Percentiles rank a stretch among this genome's conserved stretches.
These are phyloP conservation scores for Arbacia lixula DNA, from an alignment of 53 echinoderm and acorn worm species.

Conservation along the genomic window DNA sequence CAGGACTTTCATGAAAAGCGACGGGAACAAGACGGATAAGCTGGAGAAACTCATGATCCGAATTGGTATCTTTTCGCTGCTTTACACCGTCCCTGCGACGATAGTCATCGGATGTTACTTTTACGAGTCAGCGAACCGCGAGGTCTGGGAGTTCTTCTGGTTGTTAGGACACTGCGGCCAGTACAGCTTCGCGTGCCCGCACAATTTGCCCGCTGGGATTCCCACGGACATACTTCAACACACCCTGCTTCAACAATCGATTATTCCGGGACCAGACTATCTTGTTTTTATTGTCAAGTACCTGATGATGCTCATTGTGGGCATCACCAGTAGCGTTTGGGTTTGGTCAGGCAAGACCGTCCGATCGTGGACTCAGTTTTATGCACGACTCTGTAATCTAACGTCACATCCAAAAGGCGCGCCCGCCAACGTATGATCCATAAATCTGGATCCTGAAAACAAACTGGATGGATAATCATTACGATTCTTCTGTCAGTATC, in stretches of 20 bases:
- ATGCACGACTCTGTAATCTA: conserved; percentile 78
- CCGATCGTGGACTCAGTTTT: conserved; percentile 94
- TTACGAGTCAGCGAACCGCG: conserved; percentile 90
- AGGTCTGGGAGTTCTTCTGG: conserved; percentile 83
- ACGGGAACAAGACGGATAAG: conserved; percentile 99
- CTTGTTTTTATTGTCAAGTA: conserved; percentile 99
- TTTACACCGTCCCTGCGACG: conserved; percentile 97
- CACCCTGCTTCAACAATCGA: not conserved
- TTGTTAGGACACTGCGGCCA: conserved; percentile 57
- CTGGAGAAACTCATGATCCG: conserved; percentile 99
- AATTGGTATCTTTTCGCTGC: conserved; percentile 94
- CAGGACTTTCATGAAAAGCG: conserved; percentile 99
- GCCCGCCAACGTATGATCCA: conserved; percentile 49
- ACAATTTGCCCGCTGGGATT: not conserved
- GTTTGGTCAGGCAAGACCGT: conserved; percentile 99
- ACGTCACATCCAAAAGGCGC: conserved; percentile 51
- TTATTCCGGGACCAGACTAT: conserved; percentile 80
- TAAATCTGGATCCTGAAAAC: no score
- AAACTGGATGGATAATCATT: no score
- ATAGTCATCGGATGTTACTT: conserved; percentile 94
- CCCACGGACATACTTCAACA: conserved; percentile 10
- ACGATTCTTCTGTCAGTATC: no score
- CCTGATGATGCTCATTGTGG: conserved; percentile 96
- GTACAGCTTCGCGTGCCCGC: conserved; percentile 73
- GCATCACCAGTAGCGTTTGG: conserved; percentile 99